These are phyloP conservation scores for Drosophila multiciliata DNA, from an alignment of 2,888 invertebrate species.

Conservation along the genomic window DNA sequence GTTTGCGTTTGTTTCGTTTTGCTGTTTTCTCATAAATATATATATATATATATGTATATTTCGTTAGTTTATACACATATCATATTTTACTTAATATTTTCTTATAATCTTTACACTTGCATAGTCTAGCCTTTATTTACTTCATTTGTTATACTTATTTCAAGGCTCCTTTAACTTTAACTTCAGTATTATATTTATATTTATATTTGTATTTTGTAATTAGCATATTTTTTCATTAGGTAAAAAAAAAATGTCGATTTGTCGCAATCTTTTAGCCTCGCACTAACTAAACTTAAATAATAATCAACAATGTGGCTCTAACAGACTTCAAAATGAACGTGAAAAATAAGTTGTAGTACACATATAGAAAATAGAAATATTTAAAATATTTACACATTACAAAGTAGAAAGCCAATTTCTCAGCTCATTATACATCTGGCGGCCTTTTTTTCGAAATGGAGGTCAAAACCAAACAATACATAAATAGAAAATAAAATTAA, in stretches of 20 bases:
- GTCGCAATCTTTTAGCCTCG: conserved; percentile 80
- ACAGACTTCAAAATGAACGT: conserved; percentile 74
- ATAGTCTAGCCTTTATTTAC: conserved; percentile 15
- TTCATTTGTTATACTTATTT: conserved; percentile 10
- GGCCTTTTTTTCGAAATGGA: conserved; percentile 35
- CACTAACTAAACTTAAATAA: conserved; percentile 85
- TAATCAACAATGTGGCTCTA: conserved; percentile 84
- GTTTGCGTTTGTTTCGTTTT: conserved; percentile 33
- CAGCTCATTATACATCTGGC: conserved; percentile 38
- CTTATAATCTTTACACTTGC: conserved; percentile 31
- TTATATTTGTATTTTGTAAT: background rate
- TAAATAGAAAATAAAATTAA: conserved; percentile 11
- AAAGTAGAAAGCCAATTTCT: conserved; percentile 42
- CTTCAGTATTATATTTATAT: background rate
- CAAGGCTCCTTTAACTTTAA: conserved; percentile 15
- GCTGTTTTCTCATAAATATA: conserved; percentile 8
- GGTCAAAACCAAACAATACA: conserved; percentile 7
- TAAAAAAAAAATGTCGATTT: conserved; percentile 39
- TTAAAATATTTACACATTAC: conserved; percentile 51
- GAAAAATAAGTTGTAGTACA: conserved; percentile 45
- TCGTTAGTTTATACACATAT: conserved; percentile 41
- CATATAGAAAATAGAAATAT: conserved; percentile 46
- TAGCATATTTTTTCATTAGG: conserved; percentile 34
- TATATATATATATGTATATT: background rate
- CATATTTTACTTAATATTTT: conserved; percentile 11